Evolutionary conservation across 2,888 invertebrate species (phyloP), one percentile per base, ranked within the genome.

Genomic region (Deilephila elpenor): DNA sequence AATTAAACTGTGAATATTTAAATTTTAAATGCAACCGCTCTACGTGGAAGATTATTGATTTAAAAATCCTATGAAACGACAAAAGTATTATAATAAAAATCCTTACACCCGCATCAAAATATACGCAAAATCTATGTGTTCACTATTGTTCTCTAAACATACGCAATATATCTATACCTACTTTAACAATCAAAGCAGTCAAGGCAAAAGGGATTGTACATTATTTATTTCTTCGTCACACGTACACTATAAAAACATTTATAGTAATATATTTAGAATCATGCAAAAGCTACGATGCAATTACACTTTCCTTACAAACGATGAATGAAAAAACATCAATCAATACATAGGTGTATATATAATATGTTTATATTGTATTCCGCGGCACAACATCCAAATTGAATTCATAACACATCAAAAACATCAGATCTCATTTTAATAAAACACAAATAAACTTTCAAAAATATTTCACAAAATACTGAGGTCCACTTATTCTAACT

Each of bases 381-480:
- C 14, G 73, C 59, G 32, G 59, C 59, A 59, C 34, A 77, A 77
- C 74, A 77, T 70, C 25, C 61, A 73, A 64, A 72, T 62, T 34
- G 62, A 72, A 72, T 72, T 72, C 53, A 70, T 71, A 77, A 44
- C 34, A 56, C 62, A 56, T 64, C 11, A 72, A 78, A 82, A 78
- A 74, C 73, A 80, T 78, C 77, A 82, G 83, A 83, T 84, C 78
- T 83, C 72, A 79, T 73, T 76, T 34, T 20, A 74, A 74, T 81
- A 78, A 82, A 89, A 91, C 84, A 82, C 77, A 90, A 86, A 86
- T 86, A 89, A 87, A 89, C 87, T 88, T 80, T 88, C 78, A 83
- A 89, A 89, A 86, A 86, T 84, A 82, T 79, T 79, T 78, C 79
- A 80, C 80, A 83, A 81, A 81, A 82, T 77, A 80, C 73, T 73